Percentiles rank a stretch among this genome's conserved stretches.
Conservation (phyloP, 2,888 invertebrate species). For the Monopis laevigella region DNA sequence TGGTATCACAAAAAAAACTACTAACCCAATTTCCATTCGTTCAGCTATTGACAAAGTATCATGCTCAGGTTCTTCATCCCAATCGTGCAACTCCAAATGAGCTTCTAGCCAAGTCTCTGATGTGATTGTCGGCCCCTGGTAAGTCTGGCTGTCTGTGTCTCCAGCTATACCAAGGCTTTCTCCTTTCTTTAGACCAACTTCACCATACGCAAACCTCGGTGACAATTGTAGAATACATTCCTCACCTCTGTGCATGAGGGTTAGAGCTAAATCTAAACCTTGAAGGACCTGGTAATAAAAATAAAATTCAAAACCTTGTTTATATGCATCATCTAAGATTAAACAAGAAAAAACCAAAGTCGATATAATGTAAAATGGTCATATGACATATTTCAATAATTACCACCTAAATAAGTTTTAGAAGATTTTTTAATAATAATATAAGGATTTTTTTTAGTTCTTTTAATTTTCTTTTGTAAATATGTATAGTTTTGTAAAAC, state of each 20-base stretch:
- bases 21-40: slow-evolving; percentile 80
- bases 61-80: slow-evolving; percentile 73
- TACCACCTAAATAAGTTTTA: no score
- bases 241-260: slow-evolving; percentile 88
- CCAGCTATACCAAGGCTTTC: slow-evolving; percentile 50
- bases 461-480: no score
- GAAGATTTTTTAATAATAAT: no score
- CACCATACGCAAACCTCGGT: slow-evolving; percentile 86
- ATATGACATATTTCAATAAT: no score
- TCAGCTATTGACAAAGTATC: slow-evolving; percentile 72
- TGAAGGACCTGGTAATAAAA: slow-evolving; percentile 72
- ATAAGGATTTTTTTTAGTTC: no score
- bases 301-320: no score
- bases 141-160: slow-evolving; percentile 34
- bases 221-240: slow-evolving; percentile 76
- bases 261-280: slow-evolving; percentile 86
- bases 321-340: no score
- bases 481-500: no score
- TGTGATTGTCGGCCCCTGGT: slow-evolving; percentile 69
- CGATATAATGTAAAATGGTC: no score
- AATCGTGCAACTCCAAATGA: slow-evolving; percentile 75
- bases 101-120: slow-evolving; percentile 73
- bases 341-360: no score
- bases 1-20: slow-evolving; percentile 12
- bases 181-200: slow-evolving; percentile 69